These are phyloP conservation scores for Rosalia funebris DNA, from an alignment of 2,888 invertebrate genomes.

Conservation along the genomic window DNA sequence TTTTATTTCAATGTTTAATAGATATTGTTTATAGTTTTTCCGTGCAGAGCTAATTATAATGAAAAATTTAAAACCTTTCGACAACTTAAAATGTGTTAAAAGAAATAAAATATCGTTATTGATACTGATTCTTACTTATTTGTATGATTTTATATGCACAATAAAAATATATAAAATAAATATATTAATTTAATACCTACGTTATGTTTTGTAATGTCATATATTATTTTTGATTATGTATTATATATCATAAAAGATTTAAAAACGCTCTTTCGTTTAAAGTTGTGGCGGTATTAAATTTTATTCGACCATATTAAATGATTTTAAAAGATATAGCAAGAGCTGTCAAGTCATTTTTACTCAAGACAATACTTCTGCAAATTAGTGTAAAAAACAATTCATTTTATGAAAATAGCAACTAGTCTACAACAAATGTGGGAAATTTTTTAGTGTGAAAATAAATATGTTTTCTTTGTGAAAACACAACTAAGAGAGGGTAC, in stretches of 20 bases:
- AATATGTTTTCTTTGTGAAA: no score
- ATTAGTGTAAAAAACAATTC: no score
- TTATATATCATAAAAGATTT: neutral
- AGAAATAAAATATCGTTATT: constrained; percentile 3
- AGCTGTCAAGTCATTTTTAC: no score
- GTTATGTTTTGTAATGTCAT: neutral
- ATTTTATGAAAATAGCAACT: no score
- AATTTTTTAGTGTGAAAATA: no score
- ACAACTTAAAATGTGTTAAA: neutral
- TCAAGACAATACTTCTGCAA: no score
- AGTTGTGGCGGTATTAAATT: no score
- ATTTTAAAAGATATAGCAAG: no score
- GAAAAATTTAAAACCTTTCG: neutral
- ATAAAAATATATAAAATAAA: constrained; percentile 6
- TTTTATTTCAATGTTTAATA: neutral
- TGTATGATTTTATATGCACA: neutral
- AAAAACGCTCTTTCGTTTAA: no score
- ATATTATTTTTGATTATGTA: neutral
- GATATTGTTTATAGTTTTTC: neutral
- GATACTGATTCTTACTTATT: neutral
- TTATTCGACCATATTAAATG: no score
- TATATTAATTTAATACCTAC: neutral
- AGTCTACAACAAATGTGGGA: no score
- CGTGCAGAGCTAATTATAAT: constrained; percentile 4
- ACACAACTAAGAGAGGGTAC: no score